Percentiles rank a stretch among this genome's conserved stretches.
Evolutionary conservation across 1,140 invertebrate genomes (phyloP).

Genomic region (Nephotettix cincticeps): DNA sequence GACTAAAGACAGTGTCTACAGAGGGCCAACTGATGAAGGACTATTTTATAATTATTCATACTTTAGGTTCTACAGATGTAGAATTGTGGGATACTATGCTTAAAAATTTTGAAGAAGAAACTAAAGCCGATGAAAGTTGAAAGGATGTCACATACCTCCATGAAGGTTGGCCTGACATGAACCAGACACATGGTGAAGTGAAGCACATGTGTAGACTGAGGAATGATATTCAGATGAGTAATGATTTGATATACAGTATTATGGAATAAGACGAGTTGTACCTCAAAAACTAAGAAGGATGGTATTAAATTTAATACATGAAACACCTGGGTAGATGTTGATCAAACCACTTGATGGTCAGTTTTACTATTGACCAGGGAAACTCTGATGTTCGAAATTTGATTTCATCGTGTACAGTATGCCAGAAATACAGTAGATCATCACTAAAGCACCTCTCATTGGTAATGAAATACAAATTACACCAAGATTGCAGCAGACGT

Average conservation of each 20-base stretch:
- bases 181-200: background rate
- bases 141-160: background rate
- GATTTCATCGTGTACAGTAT: background rate
- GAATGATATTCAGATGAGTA: background rate
- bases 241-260: background rate
- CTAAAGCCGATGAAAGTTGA: background rate
- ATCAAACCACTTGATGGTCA: background rate
- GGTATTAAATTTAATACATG: background rate
- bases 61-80: slow-evolving; percentile 5
- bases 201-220: background rate
- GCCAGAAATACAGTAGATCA: background rate
- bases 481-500: slow-evolving; percentile 10
- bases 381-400: background rate
- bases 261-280: background rate
- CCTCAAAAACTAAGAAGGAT: background rate
- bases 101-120: background rate
- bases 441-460: background rate
- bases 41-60: too few relatives aligned
- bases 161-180: background rate
- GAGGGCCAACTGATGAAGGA: too few relatives aligned
- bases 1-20: slow-evolving; percentile 42
- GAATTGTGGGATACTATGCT: background rate
- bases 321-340: background rate
- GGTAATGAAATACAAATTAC: background rate
- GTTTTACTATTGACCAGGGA: background rate